Evolutionary conservation across 2,888 invertebrate species (phyloP).

Genomic region (Tipula unca): DNA sequence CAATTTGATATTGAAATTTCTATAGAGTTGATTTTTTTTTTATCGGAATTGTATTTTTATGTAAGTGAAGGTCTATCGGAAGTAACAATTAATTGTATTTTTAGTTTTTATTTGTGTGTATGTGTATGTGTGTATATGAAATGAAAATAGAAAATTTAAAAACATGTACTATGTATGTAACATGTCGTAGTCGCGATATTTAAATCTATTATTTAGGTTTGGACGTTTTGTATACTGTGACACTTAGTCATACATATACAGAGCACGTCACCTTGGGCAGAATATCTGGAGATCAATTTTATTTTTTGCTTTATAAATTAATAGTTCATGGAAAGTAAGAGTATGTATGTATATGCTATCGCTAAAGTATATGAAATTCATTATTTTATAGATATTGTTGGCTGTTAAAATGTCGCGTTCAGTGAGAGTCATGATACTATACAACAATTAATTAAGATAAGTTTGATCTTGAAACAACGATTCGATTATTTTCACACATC

Average conservation of each 20-base stretch:
- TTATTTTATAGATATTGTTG: too few relatives aligned
- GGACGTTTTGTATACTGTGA: neutral
- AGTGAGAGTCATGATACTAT: too few relatives aligned
- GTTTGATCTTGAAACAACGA: too few relatives aligned
- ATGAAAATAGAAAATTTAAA: neutral
- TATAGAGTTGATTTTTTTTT: neutral
- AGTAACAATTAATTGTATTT: neutral
- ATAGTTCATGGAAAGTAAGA: neutral
- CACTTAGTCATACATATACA: neutral
- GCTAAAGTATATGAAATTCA: too few relatives aligned
- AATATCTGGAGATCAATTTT: neutral
- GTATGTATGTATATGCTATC: too few relatives aligned
- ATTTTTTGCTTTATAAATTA: neutral
- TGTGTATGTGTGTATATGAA: neutral
- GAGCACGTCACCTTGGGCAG: neutral
- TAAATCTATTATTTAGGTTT: neutral
- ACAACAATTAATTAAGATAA: too few relatives aligned
- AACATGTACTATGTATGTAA: neutral
- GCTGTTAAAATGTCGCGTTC: too few relatives aligned
- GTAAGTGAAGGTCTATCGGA: slow-evolving; percentile 8
- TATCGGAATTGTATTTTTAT: slow-evolving; percentile 9
- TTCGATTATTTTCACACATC: too few relatives aligned
- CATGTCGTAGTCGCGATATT: neutral
- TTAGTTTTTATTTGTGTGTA: neutral
- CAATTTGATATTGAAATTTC: slow-evolving; percentile 14